Percentiles rank a stretch among this genome's conserved stretches.
Conservation (phyloP, 2,888 invertebrate genomes). For the Scotopteryx bipunctaria region DNA sequence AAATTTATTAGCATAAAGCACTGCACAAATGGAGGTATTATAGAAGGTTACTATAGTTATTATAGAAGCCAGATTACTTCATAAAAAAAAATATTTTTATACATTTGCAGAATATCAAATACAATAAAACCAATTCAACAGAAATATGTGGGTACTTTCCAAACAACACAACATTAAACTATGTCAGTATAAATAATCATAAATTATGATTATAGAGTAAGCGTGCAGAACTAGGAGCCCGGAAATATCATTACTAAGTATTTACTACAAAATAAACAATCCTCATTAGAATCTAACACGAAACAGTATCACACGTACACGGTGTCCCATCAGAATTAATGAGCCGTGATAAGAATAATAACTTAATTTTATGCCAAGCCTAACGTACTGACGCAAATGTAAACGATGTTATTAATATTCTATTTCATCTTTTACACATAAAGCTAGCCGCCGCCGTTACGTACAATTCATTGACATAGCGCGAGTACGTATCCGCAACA, state of each 20-base stretch:
- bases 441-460: neutral
- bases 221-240: neutral
- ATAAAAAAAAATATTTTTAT: too few species aligned
- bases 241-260: conserved; percentile 3
- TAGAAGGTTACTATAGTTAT: neutral
- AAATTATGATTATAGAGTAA: neutral
- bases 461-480: neutral
- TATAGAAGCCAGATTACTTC: too few species aligned
- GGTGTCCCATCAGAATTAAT: conserved; percentile 23
- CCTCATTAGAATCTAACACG: conserved; percentile 16
- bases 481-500: too few species aligned
- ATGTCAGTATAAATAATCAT: too few species aligned
- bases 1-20: conserved; percentile 33
- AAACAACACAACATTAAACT: too few species aligned
- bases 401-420: conserved; percentile 31
- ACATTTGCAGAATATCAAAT: too few species aligned
- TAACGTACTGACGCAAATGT: conserved; percentile 27
- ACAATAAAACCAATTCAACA: too few species aligned
- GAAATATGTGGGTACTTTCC: too few species aligned
- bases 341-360: conserved; percentile 30
- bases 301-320: conserved; percentile 11
- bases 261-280: conserved; percentile 1
- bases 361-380: conserved; percentile 29
- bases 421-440: conserved; percentile 10
- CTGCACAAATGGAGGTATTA: conserved; percentile 14